These are phyloP conservation scores for Neofelis nebulosa DNA, from an alignment of 2,113 vertebrate genomes.

Conservation along the genomic window DNA sequence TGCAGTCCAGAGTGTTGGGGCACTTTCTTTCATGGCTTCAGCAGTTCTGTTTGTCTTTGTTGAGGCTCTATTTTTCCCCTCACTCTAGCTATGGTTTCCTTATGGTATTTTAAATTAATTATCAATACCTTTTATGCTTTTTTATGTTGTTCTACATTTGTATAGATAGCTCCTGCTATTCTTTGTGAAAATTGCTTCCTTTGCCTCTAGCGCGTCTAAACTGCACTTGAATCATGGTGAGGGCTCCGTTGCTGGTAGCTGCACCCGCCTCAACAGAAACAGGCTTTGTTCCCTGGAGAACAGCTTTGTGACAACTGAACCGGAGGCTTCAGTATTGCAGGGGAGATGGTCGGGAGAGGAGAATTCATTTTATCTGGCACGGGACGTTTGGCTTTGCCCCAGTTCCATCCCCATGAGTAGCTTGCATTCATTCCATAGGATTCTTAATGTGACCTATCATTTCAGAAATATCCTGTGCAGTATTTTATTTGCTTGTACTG, in stretches of 20 bases:
- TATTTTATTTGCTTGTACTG: constrained; percentile 33
- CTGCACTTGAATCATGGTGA: background rate
- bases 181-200: constrained; percentile 76
- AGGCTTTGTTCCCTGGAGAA: constrained; percentile 47
- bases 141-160: constrained; percentile 72
- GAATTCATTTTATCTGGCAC: constrained; percentile 48
- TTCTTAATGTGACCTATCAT: constrained; percentile 29
- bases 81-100: constrained; percentile 55
- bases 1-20: constrained; percentile 41
- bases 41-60: constrained; percentile 62
- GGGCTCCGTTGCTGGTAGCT: constrained; percentile 21
- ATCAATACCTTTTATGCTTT: constrained; percentile 77
- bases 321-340: background rate
- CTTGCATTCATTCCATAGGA: background rate
- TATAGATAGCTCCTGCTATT: constrained; percentile 67
- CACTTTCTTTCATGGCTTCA: background rate
- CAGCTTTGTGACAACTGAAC: constrained; percentile 34
- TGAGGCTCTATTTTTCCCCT: constrained; percentile 37
- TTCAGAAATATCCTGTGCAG: constrained; percentile 28
- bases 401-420: background rate
- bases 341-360: background rate
- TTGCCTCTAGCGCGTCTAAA: constrained; percentile 11
- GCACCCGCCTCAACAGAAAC: background rate
- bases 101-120: constrained; percentile 78
- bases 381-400: background rate